These are phyloP conservation scores for Metridium senile DNA, from an alignment of 92 coral and sea anemone genomes.

Conservation along the genomic window DNA sequence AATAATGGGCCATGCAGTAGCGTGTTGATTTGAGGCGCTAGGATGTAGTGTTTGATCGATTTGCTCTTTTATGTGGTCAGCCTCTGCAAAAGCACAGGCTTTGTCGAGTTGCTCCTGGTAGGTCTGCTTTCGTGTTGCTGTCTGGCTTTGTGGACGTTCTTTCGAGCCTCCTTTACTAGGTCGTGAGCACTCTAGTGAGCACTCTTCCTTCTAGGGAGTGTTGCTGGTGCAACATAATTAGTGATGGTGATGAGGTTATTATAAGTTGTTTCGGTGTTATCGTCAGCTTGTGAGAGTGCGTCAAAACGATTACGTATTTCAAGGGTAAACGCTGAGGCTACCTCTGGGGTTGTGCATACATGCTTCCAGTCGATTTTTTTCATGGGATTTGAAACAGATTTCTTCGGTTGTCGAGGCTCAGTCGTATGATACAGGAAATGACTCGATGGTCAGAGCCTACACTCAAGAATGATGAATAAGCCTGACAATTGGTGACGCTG, in stretches of 20 bases:
- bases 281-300: slow-evolving; percentile 49
- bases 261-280: slow-evolving; percentile 43
- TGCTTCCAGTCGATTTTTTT: slow-evolving; percentile 6
- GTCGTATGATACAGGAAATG: not conserved
- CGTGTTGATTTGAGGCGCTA: no score
- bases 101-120: no score
- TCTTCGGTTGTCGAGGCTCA: slow-evolving; percentile 7
- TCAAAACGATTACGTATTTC: slow-evolving; percentile 51
- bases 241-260: slow-evolving; percentile 37
- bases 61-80: no score
- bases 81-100: no score
- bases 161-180: slow-evolving; percentile 44
- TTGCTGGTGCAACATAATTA: slow-evolving; percentile 42
- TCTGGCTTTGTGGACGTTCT: slow-evolving; percentile 38
- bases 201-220: slow-evolving; percentile 28
- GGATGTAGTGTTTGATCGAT: no score
- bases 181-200: slow-evolving; percentile 37
- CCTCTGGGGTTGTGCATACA: slow-evolving; percentile 21
- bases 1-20: no score
- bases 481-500: no score
- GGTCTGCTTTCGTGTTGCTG: no score
- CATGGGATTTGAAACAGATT: not conserved
- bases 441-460: no score
- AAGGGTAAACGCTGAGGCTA: slow-evolving; percentile 31
- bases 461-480: no score